Evolutionary conservation across 2,113 vertebrate genomes (phyloP), one percentile per base, ranked within the genome.

Genomic region (Heterotilapia buettikoferi): DNA sequence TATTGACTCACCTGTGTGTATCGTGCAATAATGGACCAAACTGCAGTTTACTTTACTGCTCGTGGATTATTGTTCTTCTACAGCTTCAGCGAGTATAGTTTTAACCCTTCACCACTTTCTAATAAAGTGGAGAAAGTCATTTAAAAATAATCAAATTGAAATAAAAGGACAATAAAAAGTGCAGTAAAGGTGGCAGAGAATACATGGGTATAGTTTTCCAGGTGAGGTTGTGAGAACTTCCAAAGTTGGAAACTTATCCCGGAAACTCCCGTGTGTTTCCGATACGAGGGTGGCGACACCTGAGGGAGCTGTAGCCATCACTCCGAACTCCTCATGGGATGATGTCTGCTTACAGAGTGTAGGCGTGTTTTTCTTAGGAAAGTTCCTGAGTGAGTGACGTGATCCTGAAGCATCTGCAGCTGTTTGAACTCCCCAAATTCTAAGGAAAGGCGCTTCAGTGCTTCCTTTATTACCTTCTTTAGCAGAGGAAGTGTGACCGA

Each of bases 1-100:
- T 16, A 76, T 24, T 26, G 2, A 52, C n/a, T 59, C 43, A 12
- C 18, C 16, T 50, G 43, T 31, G 68, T 47, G 71, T 76, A 0
- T 76, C 16, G 6, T 31, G 1, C 24, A 47, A 19, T 5, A 43
- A 29, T 76, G 9, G 14, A 19, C 9, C 40, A 76, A 31, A 31
- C 68, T 47, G 43, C 24, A 50, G 43, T 47, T 29, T 76, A 7
- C 12, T 56, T 56, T 6, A 1, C 40, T 47, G 40, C 4, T 76
- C 1, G 0, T 18, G 2, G 14, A 4, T 76, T 0, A 11, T 47
- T 47, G 21, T 47, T 10, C 40, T 76, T 76, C 40, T 0, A 47
- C 68, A 29, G 24, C 9, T 76, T 68, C 14, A 26, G 5, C 2
- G 5, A 26, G 6, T 29, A 76, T 18, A 10, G 4, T 50, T 5